Conservation (phyloP, 1,140 invertebrate species). For the Laupala kohalensis region DNA sequence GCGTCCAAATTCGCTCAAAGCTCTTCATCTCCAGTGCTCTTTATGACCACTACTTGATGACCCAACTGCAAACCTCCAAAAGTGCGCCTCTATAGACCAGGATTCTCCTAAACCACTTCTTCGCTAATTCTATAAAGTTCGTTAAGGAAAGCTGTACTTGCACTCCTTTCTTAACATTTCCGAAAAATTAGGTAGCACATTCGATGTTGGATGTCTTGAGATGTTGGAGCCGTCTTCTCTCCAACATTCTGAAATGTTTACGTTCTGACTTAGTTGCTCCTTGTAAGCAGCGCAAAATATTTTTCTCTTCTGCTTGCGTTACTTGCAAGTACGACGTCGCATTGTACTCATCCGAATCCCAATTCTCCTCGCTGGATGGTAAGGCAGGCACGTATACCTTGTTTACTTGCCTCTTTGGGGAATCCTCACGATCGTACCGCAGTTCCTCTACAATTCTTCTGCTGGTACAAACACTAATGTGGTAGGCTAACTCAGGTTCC, state of each 20-base stretch:
- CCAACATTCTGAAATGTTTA: background rate
- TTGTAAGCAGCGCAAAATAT: background rate
- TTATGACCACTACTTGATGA: no score
- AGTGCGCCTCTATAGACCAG: no score
- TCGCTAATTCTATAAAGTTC: no score
- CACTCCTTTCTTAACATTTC: no score
- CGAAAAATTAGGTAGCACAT: no score
- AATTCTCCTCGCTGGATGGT: background rate
- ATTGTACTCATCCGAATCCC: background rate
- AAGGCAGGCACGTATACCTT: background rate
- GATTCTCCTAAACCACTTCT: no score
- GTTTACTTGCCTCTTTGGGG: background rate
- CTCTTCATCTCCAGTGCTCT: no score
- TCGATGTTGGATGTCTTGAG: no score
- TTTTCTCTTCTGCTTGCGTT: background rate
- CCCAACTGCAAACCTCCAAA: no score
- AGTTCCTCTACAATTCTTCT: background rate
- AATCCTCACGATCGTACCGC: background rate
- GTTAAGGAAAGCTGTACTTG: no score
- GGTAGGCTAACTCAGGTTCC: background rate
- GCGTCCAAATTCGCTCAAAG: no score
- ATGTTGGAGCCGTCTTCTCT: background rate
- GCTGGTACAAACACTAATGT: background rate
- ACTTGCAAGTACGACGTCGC: background rate
- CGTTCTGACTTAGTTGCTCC: background rate